These are phyloP conservation scores for Columba guinea DNA, from an alignment of 2,797 vertebrate species.

Conservation along the genomic window DNA sequence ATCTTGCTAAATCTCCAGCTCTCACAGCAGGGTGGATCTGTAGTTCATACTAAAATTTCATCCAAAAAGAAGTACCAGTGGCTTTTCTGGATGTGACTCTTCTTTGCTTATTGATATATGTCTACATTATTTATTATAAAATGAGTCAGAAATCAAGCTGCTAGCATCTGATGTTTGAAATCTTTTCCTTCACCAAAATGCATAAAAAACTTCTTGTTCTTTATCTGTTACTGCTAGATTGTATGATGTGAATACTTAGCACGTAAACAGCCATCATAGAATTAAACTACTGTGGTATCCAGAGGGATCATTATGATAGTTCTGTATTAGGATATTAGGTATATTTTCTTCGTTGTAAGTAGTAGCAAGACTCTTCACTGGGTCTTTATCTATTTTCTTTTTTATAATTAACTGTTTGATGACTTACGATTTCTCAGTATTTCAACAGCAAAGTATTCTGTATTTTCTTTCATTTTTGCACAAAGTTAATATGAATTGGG, in stretches of 20 bases:
- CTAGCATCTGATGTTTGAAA: background rate
- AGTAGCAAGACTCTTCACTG: background rate
- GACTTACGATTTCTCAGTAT: background rate
- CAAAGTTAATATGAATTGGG: background rate
- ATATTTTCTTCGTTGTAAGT: background rate
- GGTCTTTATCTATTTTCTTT: background rate
- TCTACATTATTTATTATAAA: background rate
- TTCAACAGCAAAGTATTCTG: background rate
- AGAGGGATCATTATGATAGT: background rate
- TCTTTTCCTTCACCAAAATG: background rate
- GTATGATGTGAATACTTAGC: background rate
- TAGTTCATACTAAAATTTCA: background rate
- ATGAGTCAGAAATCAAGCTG: background rate
- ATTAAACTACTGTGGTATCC: background rate
- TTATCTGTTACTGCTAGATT: background rate
- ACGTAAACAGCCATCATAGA: background rate
- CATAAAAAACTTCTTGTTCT: background rate
- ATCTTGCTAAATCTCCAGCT: background rate
- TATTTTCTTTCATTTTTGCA: conserved; percentile 14
- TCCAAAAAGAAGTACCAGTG: background rate
- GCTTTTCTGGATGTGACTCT: background rate
- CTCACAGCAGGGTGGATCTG: background rate
- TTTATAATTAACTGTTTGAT: background rate
- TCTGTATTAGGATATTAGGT: background rate
- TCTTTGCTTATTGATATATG: background rate